phyloP scores from a whole-genome alignment of 2,113 vertebrate genomes.

The Campylomormyrus tamandua region DNA sequence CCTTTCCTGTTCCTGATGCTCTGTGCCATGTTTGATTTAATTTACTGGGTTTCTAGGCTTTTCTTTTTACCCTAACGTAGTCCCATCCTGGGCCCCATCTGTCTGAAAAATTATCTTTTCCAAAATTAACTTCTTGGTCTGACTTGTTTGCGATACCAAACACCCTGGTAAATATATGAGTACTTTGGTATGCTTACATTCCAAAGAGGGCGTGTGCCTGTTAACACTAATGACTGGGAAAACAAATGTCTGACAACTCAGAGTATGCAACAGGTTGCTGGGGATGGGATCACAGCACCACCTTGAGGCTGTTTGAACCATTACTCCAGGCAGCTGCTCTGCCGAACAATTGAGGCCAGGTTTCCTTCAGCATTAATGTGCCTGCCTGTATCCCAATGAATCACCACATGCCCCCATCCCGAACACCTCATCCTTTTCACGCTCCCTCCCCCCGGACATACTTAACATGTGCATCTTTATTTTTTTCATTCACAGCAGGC shows the following conservation, averaged over 20 bases:
- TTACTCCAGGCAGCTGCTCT: neutral
- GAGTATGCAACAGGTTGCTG: slow-evolving; percentile 39
- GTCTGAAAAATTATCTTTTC: neutral
- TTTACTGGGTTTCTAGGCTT: neutral
- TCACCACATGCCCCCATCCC: neutral
- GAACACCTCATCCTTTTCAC: neutral
- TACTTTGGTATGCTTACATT: neutral
- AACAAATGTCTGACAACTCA: neutral
- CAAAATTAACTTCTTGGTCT: neutral
- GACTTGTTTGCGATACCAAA: neutral
- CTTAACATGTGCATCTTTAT: neutral
- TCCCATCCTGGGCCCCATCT: neutral
- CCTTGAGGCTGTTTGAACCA: slow-evolving; percentile 25
- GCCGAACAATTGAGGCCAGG: neutral
- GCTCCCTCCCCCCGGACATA: neutral
- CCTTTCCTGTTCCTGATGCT: neutral
- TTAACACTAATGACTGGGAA: neutral
- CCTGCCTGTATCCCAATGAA: neutral
- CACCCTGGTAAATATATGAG: neutral
- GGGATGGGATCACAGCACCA: slow-evolving; percentile 33
- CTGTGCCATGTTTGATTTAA: neutral
- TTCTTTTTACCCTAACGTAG: neutral
- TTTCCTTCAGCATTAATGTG: neutral
- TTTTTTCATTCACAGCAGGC: neutral
- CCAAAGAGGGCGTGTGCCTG: neutral